A percentile compares a stretch with the other conserved stretches of the same genome.
These are phyloP conservation scores for Cryptosula pallasiana DNA, from an alignment of 2,888 invertebrate genomes.

Conservation along the genomic window DNA sequence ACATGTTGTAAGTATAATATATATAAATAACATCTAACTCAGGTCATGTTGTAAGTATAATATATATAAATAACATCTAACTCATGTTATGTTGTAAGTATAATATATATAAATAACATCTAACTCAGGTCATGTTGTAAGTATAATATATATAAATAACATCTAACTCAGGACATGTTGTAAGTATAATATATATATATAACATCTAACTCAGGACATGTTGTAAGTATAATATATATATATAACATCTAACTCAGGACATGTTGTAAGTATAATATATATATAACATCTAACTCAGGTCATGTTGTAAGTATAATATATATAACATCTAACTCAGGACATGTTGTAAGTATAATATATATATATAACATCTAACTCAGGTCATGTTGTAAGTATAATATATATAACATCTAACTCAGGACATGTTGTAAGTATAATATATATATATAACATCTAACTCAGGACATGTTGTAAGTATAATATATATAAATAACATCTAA, in stretches of 20 bases:
- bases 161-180: not conserved
- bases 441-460: not conserved
- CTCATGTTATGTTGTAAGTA: too few relatives aligned
- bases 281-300: not conserved
- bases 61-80: not conserved
- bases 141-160: not conserved
- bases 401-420: too few relatives aligned
- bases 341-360: too few relatives aligned
- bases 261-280: not conserved
- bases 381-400: not conserved
- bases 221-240: not conserved
- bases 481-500: not conserved
- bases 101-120: not conserved
- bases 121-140: not conserved
- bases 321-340: too few relatives aligned
- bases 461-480: not conserved
- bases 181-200: not conserved
- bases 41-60: not conserved
- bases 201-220: not conserved
- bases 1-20: too few relatives aligned
- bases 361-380: not conserved
- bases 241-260: not conserved
- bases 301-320: not conserved
- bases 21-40: not conserved
- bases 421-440: too few relatives aligned